Percentiles rank a stretch among this genome's conserved stretches.
Conservation (phyloP, 2,113 vertebrate genomes). For the Anas platyrhynchos region DNA sequence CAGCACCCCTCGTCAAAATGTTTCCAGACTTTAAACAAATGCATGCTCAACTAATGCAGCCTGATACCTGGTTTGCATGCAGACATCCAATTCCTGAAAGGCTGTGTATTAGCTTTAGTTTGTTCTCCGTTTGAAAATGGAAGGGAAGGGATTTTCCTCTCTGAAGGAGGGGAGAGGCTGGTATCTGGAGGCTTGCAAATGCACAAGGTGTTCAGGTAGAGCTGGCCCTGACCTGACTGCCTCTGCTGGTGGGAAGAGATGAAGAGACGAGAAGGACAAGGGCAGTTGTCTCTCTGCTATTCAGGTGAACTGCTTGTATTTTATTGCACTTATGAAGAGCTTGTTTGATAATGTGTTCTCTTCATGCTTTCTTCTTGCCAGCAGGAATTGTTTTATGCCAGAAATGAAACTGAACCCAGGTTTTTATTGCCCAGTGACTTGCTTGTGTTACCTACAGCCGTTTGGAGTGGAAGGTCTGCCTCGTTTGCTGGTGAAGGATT, state of each 20-base stretch:
- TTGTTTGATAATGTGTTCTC: background rate
- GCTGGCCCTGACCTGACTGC: background rate
- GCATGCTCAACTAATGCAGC: background rate
- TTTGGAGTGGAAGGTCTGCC: background rate
- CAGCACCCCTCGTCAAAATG: background rate
- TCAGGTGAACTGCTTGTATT: background rate
- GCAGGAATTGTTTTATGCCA: background rate
- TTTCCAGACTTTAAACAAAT: background rate
- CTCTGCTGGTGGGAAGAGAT: accelerated
- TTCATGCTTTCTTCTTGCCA: background rate
- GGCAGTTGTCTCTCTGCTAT: background rate
- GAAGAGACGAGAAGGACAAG: background rate
- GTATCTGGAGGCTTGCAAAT: background rate
- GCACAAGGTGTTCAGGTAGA: background rate
- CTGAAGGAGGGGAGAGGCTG: background rate
- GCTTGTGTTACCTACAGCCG: background rate
- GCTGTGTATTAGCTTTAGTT: background rate
- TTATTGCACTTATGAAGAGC: background rate
- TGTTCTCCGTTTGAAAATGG: background rate
- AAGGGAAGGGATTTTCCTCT: background rate
- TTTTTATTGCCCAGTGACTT: background rate
- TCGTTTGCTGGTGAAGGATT: background rate
- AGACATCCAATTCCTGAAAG: background rate
- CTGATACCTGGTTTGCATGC: background rate
- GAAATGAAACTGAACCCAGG: background rate